Evolutionary conservation across 2,113 vertebrate species (phyloP), one percentile per base, ranked within the genome.

Genomic region (Pygoscelis adeliae): DNA sequence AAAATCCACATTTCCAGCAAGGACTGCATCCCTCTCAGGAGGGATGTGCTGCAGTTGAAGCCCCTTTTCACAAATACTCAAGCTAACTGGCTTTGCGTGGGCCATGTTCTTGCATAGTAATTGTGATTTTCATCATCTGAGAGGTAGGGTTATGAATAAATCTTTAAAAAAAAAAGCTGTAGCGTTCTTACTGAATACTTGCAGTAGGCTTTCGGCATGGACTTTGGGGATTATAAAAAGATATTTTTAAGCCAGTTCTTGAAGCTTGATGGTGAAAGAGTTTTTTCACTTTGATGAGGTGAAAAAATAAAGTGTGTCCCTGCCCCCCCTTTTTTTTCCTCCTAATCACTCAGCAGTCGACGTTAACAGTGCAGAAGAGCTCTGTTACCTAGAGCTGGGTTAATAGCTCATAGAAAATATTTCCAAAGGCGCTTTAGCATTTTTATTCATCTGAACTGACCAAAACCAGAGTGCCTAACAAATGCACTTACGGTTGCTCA

Each of bases 311-410:
- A 46, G 14, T 13, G 20, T 23, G 9, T 17, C 3, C 4, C 7
- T 2, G 13, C 13, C 9, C 6, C 9, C 25, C 2, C 4, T 26
- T 21, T 34, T 21, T 34, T 17, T 4, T 0, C 7, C 2, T 11
- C 8, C 13, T 10, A 3, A 59, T 94, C 15, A n/a, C 13, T 74
- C 15, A 50, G 19, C 70, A 67, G 63, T 38, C 38, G 63, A 18
- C 0, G 3, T 22, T 40, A 34, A 10, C 21, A 47, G 23, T 56
- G 15, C 47, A 42, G 18, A 19, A 66, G 53, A 65, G 17, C 49
- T 46, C 23, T 61, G 4, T 56, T 76, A 46, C 36, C 29, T 59
- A 83, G 47, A 52, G 32, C 25, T 29, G 18, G 22, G 12, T 76
- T 87, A 42, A 42, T 19, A 63, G 38, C 67, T 74, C 29, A 25